Evolutionary conservation across 2,888 invertebrate genomes (phyloP).

Genomic region (Schrankia costaestrigalis): DNA sequence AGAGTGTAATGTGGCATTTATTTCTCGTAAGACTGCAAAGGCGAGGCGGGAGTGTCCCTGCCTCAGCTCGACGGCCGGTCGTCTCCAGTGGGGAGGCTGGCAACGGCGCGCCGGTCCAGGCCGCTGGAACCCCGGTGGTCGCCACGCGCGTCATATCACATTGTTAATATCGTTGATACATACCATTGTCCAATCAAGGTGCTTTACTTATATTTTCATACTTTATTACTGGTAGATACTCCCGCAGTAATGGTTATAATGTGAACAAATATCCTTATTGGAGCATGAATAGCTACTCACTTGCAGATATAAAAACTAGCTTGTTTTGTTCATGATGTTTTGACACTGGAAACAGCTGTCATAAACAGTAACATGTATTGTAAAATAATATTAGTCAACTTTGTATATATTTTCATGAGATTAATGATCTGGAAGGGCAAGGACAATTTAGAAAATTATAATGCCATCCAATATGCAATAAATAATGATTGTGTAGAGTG

Average conservation of each 20-base stretch:
- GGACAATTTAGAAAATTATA: slow-evolving; percentile 72
- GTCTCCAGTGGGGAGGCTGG: slow-evolving; percentile 50
- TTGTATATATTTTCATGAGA: slow-evolving; percentile 80
- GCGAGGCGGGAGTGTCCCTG: slow-evolving; percentile 64
- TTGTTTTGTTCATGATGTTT: slow-evolving; percentile 54
- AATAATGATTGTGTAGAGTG: slow-evolving; percentile 75
- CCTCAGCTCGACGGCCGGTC: slow-evolving; percentile 52
- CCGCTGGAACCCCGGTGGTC: slow-evolving; percentile 58
- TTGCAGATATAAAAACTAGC: slow-evolving; percentile 50
- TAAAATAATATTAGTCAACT: slow-evolving; percentile 77
- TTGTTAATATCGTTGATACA: slow-evolving; percentile 81
- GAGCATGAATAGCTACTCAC: slow-evolving; percentile 44
- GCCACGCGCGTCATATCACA: slow-evolving; percentile 77
- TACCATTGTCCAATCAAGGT: slow-evolving; percentile 82
- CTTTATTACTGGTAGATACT: slow-evolving; percentile 81
- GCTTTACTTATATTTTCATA: slow-evolving; percentile 82
- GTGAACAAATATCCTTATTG: slow-evolving; percentile 57
- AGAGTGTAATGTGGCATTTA: slow-evolving; percentile 82
- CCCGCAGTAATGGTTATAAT: slow-evolving; percentile 73
- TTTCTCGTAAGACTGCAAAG: slow-evolving; percentile 81
- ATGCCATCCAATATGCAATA: slow-evolving; percentile 80
- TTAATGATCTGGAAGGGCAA: slow-evolving; percentile 67
- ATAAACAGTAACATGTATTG: slow-evolving; percentile 60
- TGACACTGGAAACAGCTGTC: slow-evolving; percentile 46
- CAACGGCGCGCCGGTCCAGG: slow-evolving; percentile 56